Base-by-base conservation (phyloP, 1,140 invertebrate genomes). In the Charaxes varanes region DNA sequence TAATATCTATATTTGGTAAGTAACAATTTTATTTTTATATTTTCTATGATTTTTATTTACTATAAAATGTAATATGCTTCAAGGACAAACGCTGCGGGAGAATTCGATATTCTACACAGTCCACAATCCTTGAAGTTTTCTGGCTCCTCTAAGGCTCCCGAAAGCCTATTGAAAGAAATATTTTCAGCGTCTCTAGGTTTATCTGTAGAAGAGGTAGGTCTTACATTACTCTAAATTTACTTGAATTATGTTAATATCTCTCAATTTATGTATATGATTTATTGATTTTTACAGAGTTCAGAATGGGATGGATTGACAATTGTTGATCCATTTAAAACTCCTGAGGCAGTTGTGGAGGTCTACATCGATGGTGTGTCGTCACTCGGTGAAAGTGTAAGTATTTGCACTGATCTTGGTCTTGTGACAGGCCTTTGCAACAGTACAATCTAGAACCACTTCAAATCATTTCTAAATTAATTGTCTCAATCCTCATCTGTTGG, bases 301-400 rank as follows among this genome's bases (percentile, higher is more conserved):
- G 84, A 87, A 46, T 95, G 93, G 92, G 84, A 84, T 52, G 92
- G 92, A 7, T 59, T 95, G 34, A 86, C 79, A 15, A 87, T 94
- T 26, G 85, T 78, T 2, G 87, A 93, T 83, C 90, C 93, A 4
- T 95, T 96, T 53, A 86, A 89, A 44, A 85, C 91, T 40, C 91
- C 94, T 14, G 90, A 93, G 78, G 92, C 91, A 18, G 87, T 92
- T 28, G 90, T 95, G 13, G 87, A 88, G 17, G 84, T 95, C 17
- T 88, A 88, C 19, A 85, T 95, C 22, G 90, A 92, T 76, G 93
- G 92, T 40, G 77, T 92, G 11, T 62, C 86, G 17, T 84, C 82
- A 33, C 81, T 89, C 19, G 85, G 68, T 23, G 59, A 60, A 35
- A 38, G 43, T 50, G 73, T 80, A 60, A 73, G 71, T 31, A 31